Evolutionary conservation across 2,888 invertebrate genomes (phyloP).

Genomic region (Acronicta psi): DNA sequence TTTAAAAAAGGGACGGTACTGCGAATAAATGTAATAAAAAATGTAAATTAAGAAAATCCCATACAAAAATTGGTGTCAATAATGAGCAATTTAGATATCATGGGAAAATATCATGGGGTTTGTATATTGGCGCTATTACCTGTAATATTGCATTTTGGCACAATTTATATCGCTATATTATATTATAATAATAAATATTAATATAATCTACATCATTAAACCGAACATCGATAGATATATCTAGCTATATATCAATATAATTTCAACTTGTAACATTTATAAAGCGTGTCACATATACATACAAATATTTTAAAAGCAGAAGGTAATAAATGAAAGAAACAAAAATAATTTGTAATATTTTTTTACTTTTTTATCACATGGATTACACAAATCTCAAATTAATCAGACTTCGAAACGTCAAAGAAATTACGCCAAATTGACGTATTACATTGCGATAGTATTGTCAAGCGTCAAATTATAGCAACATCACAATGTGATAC

Average conservation of each 20-base stretch:
- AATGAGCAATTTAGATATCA: constrained; percentile 68
- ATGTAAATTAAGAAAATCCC: constrained; percentile 45
- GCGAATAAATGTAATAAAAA: constrained; percentile 50
- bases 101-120: constrained; percentile 62
- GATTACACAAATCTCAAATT: constrained; percentile 82
- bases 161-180: constrained; percentile 63
- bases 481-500: constrained; percentile 6
- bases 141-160: constrained; percentile 84
- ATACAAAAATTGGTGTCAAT: constrained; percentile 66
- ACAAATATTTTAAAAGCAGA: constrained; percentile 70
- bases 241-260: constrained; percentile 65
- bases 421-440: constrained; percentile 41
- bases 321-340: constrained; percentile 76
- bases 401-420: constrained; percentile 73
- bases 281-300: constrained; percentile 76
- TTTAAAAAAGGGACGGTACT: constrained; percentile 62
- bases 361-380: constrained; percentile 83
- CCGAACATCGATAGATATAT: constrained; percentile 71
- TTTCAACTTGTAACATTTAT: constrained; percentile 71
- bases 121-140: constrained; percentile 77
- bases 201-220: constrained; percentile 68
- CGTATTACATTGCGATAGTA: constrained; percentile 8
- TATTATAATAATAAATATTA: constrained; percentile 60
- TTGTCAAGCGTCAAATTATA: constrained; percentile 13
- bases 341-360: constrained; percentile 72